Evolutionary conservation across 2,888 invertebrate species (phyloP).

Genomic region (Odontocerum albicorne): DNA sequence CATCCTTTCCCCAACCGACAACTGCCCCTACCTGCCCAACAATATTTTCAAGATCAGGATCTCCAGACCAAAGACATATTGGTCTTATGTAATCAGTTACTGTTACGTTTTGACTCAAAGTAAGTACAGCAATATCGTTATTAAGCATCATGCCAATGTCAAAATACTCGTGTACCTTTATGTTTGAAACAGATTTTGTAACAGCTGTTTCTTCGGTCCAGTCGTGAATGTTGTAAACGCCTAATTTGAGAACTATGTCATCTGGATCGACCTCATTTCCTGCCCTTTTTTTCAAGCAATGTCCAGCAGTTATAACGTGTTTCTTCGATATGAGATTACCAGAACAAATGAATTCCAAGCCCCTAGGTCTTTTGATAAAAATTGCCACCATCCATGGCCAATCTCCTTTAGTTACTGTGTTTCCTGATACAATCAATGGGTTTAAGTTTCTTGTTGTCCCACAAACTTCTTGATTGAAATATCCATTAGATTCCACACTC

Average conservation of each 20-base stretch:
- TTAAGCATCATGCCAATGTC: constrained; percentile 35
- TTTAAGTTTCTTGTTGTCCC: constrained; percentile 35
- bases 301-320: constrained; percentile 40
- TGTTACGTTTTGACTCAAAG: constrained; percentile 36
- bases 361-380: constrained; percentile 40
- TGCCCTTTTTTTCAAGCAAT: constrained; percentile 33
- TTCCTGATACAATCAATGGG: constrained; percentile 39
- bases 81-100: constrained; percentile 40
- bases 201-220: constrained; percentile 36
- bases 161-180: constrained; percentile 38
- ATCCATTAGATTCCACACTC: neutral
- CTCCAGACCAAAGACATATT: constrained; percentile 40
- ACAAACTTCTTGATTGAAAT: constrained; percentile 36
- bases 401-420: constrained; percentile 40
- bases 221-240: constrained; percentile 38
- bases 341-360: constrained; percentile 44
- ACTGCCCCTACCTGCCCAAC: constrained; percentile 46
- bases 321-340: constrained; percentile 45
- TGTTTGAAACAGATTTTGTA: constrained; percentile 37
- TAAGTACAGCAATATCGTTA: constrained; percentile 41
- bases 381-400: constrained; percentile 51
- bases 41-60: constrained; percentile 8
- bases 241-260: constrained; percentile 36
- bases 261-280: constrained; percentile 34
- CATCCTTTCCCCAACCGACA: constrained; percentile 58